Evolutionary conservation across 2,113 vertebrate species (phyloP).

Genomic region (Rhipidura dahli): DNA sequence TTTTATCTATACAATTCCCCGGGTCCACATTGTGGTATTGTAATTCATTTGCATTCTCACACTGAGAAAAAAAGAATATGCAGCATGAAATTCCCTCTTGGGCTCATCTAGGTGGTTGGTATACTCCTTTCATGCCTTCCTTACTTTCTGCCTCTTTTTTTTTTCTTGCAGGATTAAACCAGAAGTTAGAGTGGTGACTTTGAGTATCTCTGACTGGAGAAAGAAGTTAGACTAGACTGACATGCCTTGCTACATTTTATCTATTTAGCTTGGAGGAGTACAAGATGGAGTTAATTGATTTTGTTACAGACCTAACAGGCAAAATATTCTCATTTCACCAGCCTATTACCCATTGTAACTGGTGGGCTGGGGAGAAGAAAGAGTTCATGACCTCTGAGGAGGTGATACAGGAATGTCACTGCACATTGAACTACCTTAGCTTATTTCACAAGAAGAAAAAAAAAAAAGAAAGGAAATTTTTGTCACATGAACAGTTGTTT

Average conservation of each 20-base stretch:
- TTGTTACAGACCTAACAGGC: not conserved
- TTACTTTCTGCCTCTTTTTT: not conserved
- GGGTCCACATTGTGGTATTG: not conserved
- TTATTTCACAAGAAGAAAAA: not conserved
- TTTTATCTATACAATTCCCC: not conserved
- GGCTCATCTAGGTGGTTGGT: not conserved
- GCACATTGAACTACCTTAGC: not conserved
- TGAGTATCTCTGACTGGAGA: not conserved
- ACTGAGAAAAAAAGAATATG: not conserved
- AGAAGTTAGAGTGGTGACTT: not conserved
- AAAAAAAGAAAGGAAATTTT: not conserved
- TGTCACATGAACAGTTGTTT: accelerated
- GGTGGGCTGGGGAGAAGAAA: not conserved
- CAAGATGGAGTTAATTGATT: not conserved
- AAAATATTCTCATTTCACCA: not conserved
- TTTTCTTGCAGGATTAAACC: not conserved
- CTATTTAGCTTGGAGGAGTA: not conserved
- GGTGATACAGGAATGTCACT: not conserved
- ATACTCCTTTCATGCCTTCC: not conserved
- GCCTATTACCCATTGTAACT: not conserved
- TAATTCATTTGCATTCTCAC: not conserved
- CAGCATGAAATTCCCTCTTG: not conserved
- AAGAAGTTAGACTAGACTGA: not conserved
- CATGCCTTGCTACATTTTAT: not conserved
- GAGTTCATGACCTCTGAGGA: not conserved